Conservation (phyloP, 1,140 invertebrate genomes). For the Danaus plexippus region DNA sequence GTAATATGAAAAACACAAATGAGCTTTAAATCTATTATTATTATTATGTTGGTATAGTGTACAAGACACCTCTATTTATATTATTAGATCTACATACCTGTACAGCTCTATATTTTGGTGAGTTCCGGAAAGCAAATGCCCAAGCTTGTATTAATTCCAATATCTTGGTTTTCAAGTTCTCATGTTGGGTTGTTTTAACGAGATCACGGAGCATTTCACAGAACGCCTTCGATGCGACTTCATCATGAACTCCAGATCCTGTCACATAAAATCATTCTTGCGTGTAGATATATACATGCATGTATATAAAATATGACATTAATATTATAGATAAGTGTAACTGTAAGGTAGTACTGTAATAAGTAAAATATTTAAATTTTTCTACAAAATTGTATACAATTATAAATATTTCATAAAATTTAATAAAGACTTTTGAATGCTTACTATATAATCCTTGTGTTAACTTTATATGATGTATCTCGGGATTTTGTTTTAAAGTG, state of each 20-base stretch:
- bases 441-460: too few relatives aligned
- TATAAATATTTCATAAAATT: too few relatives aligned
- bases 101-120: constrained; percentile 89
- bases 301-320: not conserved
- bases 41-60: too few relatives aligned
- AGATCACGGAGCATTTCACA: constrained; percentile 95
- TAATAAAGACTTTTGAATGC: too few relatives aligned
- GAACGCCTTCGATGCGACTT: constrained; percentile 92
- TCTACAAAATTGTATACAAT: too few relatives aligned
- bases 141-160: constrained; percentile 96
- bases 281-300: not conserved
- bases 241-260: constrained; percentile 86
- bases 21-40: too few relatives aligned
- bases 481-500: too few relatives aligned
- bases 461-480: too few relatives aligned
- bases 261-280: not conserved
- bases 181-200: constrained; percentile 85
- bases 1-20: too few relatives aligned
- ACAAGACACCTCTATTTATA: too few relatives aligned
- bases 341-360: too few relatives aligned
- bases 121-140: constrained; percentile 96
- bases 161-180: constrained; percentile 90
- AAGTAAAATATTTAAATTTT: too few relatives aligned
- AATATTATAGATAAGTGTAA: constrained; percentile 9
- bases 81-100: constrained; percentile 72